These are phyloP conservation scores for Drosophila recens DNA, from an alignment of 2,888 invertebrate species.

Conservation along the genomic window DNA sequence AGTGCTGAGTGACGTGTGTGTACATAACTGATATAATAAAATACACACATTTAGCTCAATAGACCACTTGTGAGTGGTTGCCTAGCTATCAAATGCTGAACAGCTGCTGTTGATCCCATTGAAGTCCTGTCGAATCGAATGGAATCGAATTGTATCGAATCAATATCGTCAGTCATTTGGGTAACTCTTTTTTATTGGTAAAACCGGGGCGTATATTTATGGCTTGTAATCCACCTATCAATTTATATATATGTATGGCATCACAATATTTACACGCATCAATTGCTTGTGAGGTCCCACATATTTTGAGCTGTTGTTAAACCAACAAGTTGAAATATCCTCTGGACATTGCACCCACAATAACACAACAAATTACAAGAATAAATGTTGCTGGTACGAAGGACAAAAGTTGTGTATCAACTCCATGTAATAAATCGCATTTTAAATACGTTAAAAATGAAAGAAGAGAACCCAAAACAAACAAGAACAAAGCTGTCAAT, in stretches of 20 bases:
- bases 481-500: constrained; percentile 74
- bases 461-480: constrained; percentile 23
- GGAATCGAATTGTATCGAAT: constrained; percentile 8
- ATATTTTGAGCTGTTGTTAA: constrained; percentile 36
- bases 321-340: constrained; percentile 66
- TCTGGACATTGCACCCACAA: constrained; percentile 23
- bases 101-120: constrained; percentile 33
- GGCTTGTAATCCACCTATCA: constrained; percentile 63
- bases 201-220: constrained; percentile 49
- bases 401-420: constrained; percentile 58
- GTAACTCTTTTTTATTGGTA: constrained; percentile 10
- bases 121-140: constrained; percentile 7
- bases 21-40: constrained; percentile 5
- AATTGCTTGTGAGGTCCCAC: constrained; percentile 43
- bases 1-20: constrained; percentile 4
- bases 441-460: constrained; percentile 69
- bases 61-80: constrained; percentile 21
- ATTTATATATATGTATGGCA: constrained; percentile 59
- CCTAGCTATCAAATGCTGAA: constrained; percentile 24
- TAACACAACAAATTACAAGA: constrained; percentile 49
- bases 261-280: constrained; percentile 60
- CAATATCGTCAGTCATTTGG: constrained; percentile 35
- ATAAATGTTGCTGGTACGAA: constrained; percentile 18
- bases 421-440: constrained; percentile 73
- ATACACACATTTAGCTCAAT: constrained; percentile 17